Conservation (phyloP, 2,113 vertebrate genomes). For the Myiagra hebetior region DNA sequence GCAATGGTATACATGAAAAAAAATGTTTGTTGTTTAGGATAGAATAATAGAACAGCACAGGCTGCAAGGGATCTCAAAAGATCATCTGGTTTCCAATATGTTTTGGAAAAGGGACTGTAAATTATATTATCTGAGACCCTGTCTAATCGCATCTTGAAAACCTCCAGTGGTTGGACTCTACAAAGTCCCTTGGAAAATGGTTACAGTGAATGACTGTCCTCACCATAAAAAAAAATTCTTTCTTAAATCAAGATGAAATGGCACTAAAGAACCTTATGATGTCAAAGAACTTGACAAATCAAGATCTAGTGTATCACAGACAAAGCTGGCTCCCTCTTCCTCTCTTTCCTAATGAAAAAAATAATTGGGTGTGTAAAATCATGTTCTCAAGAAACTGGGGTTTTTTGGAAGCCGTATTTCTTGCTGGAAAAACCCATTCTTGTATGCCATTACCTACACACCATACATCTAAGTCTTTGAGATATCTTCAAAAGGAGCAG, state of each 20-base stretch:
- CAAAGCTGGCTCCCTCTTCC: not conserved
- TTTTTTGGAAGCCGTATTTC: not conserved
- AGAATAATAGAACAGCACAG: not conserved
- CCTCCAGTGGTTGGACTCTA: not conserved
- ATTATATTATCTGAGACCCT: not conserved
- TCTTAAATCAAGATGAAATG: not conserved
- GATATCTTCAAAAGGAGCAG: not conserved
- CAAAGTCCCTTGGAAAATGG: not conserved
- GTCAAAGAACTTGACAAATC: not conserved
- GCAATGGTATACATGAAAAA: not conserved
- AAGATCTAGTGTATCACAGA: not conserved
- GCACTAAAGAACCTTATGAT: not conserved
- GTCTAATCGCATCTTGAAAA: not conserved
- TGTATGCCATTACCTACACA: not conserved
- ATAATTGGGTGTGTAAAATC: not conserved
- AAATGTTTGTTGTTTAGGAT: not conserved
- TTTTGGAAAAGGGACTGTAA: not conserved
- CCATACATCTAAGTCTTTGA: not conserved
- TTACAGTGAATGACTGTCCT: not conserved
- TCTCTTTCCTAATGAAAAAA: not conserved
- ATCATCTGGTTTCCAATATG: not conserved
- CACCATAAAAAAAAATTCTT: not conserved
- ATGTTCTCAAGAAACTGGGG: not conserved
- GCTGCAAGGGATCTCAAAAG: not conserved
- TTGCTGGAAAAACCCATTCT: not conserved